Evolutionary conservation across 2,113 vertebrate species (phyloP), one percentile per base, ranked within the genome.

Genomic region (Furnarius figulus): DNA sequence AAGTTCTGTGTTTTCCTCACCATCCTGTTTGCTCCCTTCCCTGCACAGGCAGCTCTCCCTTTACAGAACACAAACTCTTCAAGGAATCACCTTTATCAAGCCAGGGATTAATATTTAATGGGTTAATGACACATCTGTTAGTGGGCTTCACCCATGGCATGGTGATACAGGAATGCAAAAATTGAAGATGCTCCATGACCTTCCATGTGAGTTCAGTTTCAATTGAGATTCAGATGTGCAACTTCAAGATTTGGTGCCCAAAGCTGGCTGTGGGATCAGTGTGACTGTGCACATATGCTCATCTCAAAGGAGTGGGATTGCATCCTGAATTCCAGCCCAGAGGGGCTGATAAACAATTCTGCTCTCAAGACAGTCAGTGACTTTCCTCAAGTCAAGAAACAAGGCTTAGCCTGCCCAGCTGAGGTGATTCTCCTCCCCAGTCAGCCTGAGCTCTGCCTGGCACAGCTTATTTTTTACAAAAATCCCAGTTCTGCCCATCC

Each of bases 201-300:
- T 39, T 14, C 5, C 14, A 5, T 0, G 5, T 1, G 44, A 25
- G 5, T 30, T 35, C 8, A 37, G 12, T 28, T 42, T 5, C 4
- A 31, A 0, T 5, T 73, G 25, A 42, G 33, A 25, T 70, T 58
- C 12, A 46, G 14, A 27, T 39, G 35, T 5, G 3, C 24, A 19
- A 33, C 6, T 22, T 67, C 17, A 10, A 24, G 24, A 9, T 12
- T 14, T 6, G 4, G 24, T 3, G 56, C 31, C 44, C 52, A 19
- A 53, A 52, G 0, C 7, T 2, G 14, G 25, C 62, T 31, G 22
- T 2, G 5, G 18, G 27, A 39, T 3, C n/a, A 27, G 22, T 0
- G 23, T 1, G 61, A 6, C 9, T 25, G 9, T 33, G 21, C 27
- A 39, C 12, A 5, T 2, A 6, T 2, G 0, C 19, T 40, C 6